Conservation (phyloP, 2,888 invertebrate species). For the Trachelus iudaicus region DNA sequence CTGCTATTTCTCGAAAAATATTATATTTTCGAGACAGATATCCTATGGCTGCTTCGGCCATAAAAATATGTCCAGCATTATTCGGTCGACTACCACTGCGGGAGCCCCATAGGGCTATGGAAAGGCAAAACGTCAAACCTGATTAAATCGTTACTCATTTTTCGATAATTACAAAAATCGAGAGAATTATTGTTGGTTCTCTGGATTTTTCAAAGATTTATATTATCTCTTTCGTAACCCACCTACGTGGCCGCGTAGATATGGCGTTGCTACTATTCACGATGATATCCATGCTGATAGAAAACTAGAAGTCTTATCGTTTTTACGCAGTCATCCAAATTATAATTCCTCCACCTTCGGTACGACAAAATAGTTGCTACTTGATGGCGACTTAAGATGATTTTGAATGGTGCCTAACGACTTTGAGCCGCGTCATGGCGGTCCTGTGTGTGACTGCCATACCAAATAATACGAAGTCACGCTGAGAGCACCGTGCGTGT, state of each 20-base stretch:
- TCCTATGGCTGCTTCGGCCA: conserved; percentile 16
- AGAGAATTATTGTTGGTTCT: neutral
- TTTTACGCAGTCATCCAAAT: conserved; percentile 26
- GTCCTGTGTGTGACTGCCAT: conserved; percentile 44
- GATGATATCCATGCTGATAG: neutral
- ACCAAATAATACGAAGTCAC: conserved; percentile 63
- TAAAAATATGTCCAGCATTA: conserved; percentile 20
- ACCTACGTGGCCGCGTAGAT: neutral
- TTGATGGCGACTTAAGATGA: conserved; percentile 63
- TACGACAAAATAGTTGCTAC: conserved; percentile 59
- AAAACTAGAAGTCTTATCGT: conserved; percentile 3
- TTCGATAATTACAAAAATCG: conserved; percentile 20
- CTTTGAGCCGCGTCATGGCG: conserved; percentile 59
- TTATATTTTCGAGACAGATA: conserved; percentile 16
- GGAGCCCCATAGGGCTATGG: conserved; percentile 12
- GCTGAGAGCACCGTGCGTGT: conserved; percentile 46
- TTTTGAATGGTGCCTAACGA: conserved; percentile 63
- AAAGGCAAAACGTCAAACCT: conserved; percentile 15
- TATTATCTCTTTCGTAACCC: neutral
- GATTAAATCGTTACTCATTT: conserved; percentile 18
- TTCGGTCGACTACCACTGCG: conserved; percentile 9
- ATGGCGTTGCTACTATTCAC: neutral
- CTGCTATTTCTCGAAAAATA: conserved; percentile 2
- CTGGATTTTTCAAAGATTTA: neutral
- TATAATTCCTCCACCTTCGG: conserved; percentile 29